phyloP scores from a whole-genome alignment of 1,140 invertebrate species.

The Chironomus striatipennis region DNA sequence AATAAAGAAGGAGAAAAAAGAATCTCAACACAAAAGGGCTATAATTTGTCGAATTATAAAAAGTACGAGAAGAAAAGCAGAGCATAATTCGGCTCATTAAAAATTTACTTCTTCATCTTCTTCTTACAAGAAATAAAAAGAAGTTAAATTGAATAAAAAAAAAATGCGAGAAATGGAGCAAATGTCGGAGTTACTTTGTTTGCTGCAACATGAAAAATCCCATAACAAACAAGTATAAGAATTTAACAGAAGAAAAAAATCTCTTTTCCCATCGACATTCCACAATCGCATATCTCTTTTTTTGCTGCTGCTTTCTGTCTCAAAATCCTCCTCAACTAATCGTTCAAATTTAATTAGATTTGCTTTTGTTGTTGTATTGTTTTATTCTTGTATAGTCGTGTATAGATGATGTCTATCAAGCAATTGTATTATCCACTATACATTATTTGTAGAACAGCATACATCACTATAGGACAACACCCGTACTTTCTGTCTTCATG shows the following conservation, averaged over 20 bases:
- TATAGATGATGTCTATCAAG: too few relatives aligned
- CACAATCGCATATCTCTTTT: not conserved
- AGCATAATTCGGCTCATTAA: slow-evolving; percentile 8
- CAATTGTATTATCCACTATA: too few relatives aligned
- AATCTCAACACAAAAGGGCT: slow-evolving; percentile 5
- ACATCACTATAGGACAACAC: too few relatives aligned
- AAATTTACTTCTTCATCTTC: not conserved
- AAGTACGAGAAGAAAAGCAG: not conserved
- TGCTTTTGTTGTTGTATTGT: not conserved
- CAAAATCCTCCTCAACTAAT: slow-evolving; percentile 8
- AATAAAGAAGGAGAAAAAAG: not conserved
- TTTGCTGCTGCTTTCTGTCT: not conserved
- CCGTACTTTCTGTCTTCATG: too few relatives aligned
- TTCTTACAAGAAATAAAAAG: not conserved
- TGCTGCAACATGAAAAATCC: not conserved
- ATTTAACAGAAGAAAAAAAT: not conserved
- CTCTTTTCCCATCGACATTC: slow-evolving; percentile 4
- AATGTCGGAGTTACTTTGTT: not conserved
- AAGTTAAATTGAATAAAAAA: not conserved
- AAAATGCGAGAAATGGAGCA: slow-evolving; percentile 4
- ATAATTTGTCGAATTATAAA: slow-evolving; percentile 3
- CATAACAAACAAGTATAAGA: not conserved
- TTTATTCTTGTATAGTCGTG: not conserved
- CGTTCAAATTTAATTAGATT: slow-evolving; percentile 9
- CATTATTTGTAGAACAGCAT: too few relatives aligned